These are phyloP conservation scores for Alcis repandata DNA, from an alignment of 2,888 invertebrate species.

Conservation along the genomic window DNA sequence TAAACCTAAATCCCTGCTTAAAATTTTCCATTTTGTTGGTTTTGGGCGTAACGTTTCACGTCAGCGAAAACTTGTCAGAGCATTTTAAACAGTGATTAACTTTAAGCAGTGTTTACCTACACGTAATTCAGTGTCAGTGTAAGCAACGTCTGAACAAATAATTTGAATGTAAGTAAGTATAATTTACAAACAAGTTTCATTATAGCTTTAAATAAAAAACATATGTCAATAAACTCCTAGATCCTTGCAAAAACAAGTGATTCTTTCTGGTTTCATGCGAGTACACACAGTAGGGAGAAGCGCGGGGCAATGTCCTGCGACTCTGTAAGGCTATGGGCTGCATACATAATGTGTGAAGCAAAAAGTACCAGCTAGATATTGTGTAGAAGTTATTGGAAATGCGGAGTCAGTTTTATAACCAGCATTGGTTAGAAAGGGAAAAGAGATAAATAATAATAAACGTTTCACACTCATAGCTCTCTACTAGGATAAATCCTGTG, in stretches of 20 bases:
- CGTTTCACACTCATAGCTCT: too few species aligned
- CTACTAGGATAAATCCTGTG: too few species aligned
- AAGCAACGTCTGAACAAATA: too few species aligned
- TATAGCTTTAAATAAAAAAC: not conserved
- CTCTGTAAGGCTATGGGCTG: constrained; percentile 64
- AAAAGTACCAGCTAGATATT: constrained; percentile 24
- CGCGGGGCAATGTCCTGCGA: constrained; percentile 78
- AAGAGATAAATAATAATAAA: not conserved
- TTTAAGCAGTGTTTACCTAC: too few species aligned
- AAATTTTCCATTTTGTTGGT: too few species aligned
- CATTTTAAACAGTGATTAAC: too few species aligned
- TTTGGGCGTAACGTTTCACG: too few species aligned
- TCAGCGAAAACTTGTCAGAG: too few species aligned
- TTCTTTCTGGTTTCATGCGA: constrained; percentile 53
- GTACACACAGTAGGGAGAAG: constrained; percentile 56
- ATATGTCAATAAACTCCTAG: constrained; percentile 12
- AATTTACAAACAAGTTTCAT: too few species aligned
- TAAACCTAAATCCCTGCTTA: too few species aligned
- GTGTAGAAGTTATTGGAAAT: constrained; percentile 23
- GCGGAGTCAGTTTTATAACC: not conserved
- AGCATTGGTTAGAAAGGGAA: not conserved
- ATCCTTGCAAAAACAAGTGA: constrained; percentile 42
- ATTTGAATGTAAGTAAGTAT: too few species aligned
- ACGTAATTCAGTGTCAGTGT: too few species aligned
- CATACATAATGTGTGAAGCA: constrained; percentile 72